phyloP scores from a whole-genome alignment of 2,888 invertebrate species.

The Campoplex nolae region DNA sequence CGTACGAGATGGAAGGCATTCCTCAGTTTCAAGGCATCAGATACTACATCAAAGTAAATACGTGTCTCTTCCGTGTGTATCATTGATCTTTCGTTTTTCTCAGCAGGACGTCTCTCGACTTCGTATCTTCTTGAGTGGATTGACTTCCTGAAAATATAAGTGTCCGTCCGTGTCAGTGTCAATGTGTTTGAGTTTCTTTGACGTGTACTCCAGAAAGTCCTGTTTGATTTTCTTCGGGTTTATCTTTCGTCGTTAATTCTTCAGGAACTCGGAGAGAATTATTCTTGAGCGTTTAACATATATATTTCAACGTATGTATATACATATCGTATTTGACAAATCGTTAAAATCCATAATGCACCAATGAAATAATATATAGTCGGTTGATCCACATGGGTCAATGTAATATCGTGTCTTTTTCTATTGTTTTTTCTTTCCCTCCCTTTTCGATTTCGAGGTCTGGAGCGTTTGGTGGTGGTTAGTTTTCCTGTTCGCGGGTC shows the following conservation, averaged over 20 bases:
- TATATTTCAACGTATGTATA: background rate
- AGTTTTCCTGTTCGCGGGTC: constrained; percentile 59
- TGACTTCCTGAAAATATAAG: constrained; percentile 35
- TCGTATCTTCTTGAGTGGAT: background rate
- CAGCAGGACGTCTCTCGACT: background rate
- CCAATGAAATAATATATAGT: background rate
- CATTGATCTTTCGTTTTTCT: constrained; percentile 24
- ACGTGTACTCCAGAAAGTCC: constrained; percentile 14
- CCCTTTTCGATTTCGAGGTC: constrained; percentile 4
- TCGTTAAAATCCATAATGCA: constrained; percentile 31
- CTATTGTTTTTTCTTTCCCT: background rate
- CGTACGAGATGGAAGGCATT: constrained; percentile 64
- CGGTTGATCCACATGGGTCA: background rate
- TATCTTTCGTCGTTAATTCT: constrained; percentile 28
- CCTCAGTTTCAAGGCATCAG: constrained; percentile 61
- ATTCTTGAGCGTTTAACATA: constrained; percentile 45
- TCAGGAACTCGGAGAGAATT: constrained; percentile 53
- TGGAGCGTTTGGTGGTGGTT: constrained; percentile 49
- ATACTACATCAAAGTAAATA: constrained; percentile 34
- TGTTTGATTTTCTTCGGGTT: background rate
- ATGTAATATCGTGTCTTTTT: background rate
- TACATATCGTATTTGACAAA: constrained; percentile 15
- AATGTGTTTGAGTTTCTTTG: background rate
- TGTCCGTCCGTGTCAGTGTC: background rate
- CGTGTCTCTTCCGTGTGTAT: constrained; percentile 22